phyloP scores from a whole-genome alignment of 1,140 invertebrate genomes.

The Scaptomyza pallida region DNA sequence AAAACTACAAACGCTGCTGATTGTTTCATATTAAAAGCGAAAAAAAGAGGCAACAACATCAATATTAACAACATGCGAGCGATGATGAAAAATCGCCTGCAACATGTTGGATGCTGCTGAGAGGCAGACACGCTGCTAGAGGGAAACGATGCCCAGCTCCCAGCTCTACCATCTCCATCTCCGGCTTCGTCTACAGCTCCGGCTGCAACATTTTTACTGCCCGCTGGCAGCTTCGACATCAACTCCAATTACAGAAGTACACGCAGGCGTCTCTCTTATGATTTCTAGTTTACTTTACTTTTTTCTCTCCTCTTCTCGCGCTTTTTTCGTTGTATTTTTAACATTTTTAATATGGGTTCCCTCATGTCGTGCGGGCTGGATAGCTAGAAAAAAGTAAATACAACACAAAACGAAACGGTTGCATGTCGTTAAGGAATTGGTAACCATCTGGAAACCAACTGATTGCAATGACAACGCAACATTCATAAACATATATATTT shows the following conservation, averaged over 20 bases:
- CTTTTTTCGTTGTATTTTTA: conserved; percentile 30
- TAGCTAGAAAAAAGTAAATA: not conserved
- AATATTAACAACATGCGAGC: conserved; percentile 70
- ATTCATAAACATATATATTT: not conserved
- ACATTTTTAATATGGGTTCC: conserved; percentile 58
- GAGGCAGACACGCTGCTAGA: conserved; percentile 6
- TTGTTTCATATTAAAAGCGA: conserved; percentile 76
- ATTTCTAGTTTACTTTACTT: conserved; percentile 65
- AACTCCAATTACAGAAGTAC: conserved; percentile 81
- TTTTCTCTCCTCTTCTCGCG: conserved; percentile 37
- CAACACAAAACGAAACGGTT: conserved; percentile 5
- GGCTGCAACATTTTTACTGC: conserved; percentile 45
- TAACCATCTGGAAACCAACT: conserved; percentile 24
- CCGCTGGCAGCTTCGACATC: conserved; percentile 77
- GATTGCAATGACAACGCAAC: conserved; percentile 6
- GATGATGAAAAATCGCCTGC: conserved; percentile 81
- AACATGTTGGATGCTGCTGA: conserved; percentile 78
- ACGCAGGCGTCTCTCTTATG: conserved; percentile 80
- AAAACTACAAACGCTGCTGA: conserved; percentile 74
- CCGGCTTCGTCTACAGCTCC: conserved; percentile 5
- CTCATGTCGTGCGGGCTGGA: conserved; percentile 51
- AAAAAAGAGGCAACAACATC: conserved; percentile 39
- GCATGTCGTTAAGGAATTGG: conserved; percentile 6
- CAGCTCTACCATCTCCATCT: conserved; percentile 1
- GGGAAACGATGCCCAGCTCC: too few species aligned